A percentile compares a stretch with the other conserved stretches of the same genome.
phyloP scores from a whole-genome alignment of 2,113 vertebrate genomes.

The Pachyramphus minor region DNA sequence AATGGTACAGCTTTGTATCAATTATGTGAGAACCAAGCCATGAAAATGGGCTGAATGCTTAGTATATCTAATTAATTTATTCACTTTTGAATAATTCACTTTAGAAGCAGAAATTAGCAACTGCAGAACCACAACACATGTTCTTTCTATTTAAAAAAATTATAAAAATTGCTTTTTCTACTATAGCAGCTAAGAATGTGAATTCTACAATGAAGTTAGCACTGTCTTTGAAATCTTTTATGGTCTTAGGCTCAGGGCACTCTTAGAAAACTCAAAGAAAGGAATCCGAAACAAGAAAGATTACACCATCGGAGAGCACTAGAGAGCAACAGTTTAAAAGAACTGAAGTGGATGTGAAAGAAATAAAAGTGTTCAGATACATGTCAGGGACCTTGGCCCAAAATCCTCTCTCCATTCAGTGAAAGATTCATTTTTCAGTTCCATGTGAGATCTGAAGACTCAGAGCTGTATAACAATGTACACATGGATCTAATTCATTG shows the following conservation, averaged over 20 bases:
- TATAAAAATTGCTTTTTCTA: not conserved
- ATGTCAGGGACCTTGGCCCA: not conserved
- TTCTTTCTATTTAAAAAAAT: not conserved
- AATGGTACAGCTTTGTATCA: not conserved
- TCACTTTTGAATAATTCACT: constrained; percentile 7
- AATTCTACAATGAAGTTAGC: not conserved
- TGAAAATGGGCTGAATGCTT: not conserved
- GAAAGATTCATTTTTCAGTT: not conserved
- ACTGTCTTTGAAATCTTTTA: not conserved
- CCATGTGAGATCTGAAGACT: not conserved
- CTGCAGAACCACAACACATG: not conserved
- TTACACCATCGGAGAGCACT: not conserved
- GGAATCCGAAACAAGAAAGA: not conserved
- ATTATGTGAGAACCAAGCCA: not conserved
- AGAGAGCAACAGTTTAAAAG: not conserved
- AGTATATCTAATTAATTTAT: constrained; percentile 11
- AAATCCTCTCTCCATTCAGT: not conserved
- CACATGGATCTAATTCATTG: not conserved
- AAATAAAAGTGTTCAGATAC: not conserved
- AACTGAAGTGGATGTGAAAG: not conserved
- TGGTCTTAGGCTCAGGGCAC: not conserved
- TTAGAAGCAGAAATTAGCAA: not conserved
- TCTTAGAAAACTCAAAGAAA: not conserved
- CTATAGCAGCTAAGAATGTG: not conserved
- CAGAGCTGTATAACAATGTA: not conserved